phyloP scores from a whole-genome alignment of 2,888 invertebrate species.

The Scaptomyza polygonia region DNA sequence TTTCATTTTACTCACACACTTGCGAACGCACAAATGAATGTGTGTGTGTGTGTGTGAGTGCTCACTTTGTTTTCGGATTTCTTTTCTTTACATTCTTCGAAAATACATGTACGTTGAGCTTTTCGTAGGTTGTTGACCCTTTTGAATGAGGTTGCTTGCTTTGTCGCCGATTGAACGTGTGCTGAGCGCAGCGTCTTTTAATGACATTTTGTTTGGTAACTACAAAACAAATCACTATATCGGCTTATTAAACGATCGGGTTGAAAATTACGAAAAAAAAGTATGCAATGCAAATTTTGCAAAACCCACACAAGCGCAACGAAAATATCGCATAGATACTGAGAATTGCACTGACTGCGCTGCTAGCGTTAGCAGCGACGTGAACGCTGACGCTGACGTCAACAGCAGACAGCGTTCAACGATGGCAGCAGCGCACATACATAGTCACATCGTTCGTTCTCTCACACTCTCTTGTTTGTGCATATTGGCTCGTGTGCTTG shows the following conservation, averaged over 20 bases:
- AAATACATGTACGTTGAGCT: slow-evolving; percentile 59
- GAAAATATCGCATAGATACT: slow-evolving; percentile 11
- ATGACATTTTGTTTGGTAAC: slow-evolving; percentile 16
- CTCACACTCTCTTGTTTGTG: slow-evolving; percentile 48
- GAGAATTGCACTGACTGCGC: slow-evolving; percentile 60
- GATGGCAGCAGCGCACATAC: slow-evolving; percentile 44
- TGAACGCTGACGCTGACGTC: slow-evolving; percentile 29
- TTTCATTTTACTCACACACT: slow-evolving; percentile 39
- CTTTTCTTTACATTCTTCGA: slow-evolving; percentile 69
- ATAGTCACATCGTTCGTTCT: slow-evolving; percentile 23
- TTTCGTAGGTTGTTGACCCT: slow-evolving; percentile 74
- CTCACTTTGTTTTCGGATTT: slow-evolving; percentile 66
- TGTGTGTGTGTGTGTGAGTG: slow-evolving; percentile 23
- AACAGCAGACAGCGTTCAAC: slow-evolving; percentile 34
- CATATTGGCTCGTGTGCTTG: slow-evolving; percentile 43
- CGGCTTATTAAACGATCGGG: slow-evolving; percentile 29
- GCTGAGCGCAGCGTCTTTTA: slow-evolving; percentile 58
- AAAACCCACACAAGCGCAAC: slow-evolving; percentile 7
- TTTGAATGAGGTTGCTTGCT: slow-evolving; percentile 70
- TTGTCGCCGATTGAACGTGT: slow-evolving; percentile 42
- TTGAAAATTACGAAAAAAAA: slow-evolving; percentile 33
- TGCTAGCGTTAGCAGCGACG: slow-evolving; percentile 42
- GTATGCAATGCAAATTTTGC: slow-evolving; percentile 66
- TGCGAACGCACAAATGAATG: slow-evolving; percentile 5
- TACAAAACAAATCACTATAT: slow-evolving; percentile 15